Conservation (phyloP, 2,797 vertebrate species). For the Ciconia nigra region DNA sequence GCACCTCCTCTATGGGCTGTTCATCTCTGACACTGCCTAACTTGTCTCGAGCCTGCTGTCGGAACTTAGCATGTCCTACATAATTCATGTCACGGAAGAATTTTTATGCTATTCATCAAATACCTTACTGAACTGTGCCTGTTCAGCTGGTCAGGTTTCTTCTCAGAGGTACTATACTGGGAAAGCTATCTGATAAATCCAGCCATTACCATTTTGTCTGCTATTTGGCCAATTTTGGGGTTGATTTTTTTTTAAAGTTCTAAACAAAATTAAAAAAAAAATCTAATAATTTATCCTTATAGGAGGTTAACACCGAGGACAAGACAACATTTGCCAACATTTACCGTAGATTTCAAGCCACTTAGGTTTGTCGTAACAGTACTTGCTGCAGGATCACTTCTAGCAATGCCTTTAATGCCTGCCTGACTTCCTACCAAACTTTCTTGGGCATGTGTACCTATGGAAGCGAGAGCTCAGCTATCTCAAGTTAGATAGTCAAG, state of each 20-base stretch:
- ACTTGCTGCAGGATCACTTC: not conserved
- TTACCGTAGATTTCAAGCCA: not conserved
- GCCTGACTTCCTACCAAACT: not conserved
- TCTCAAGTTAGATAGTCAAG: not conserved
- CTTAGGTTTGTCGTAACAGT: not conserved
- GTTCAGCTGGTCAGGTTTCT: not conserved
- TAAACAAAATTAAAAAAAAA: no score
- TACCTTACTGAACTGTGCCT: no score
- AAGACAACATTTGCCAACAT: not conserved
- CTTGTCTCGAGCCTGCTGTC: not conserved
- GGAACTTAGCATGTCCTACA: no score
- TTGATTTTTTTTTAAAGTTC: not conserved
- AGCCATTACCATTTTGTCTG: not conserved
- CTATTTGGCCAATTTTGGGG: not conserved
- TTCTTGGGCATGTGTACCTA: accelerated
- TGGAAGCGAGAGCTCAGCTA: not conserved
- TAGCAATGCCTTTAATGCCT: not conserved
- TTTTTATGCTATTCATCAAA: not conserved
- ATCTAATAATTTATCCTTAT: not conserved
- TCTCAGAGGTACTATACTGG: not conserved
- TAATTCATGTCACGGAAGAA: not conserved
- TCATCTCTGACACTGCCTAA: not conserved
- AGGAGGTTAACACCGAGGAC: not conserved
- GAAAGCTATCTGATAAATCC: not conserved
- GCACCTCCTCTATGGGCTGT: not conserved